Evolutionary conservation across 2,797 vertebrate species (phyloP).

Genomic region (Sternarchorhynchus goeldii): DNA sequence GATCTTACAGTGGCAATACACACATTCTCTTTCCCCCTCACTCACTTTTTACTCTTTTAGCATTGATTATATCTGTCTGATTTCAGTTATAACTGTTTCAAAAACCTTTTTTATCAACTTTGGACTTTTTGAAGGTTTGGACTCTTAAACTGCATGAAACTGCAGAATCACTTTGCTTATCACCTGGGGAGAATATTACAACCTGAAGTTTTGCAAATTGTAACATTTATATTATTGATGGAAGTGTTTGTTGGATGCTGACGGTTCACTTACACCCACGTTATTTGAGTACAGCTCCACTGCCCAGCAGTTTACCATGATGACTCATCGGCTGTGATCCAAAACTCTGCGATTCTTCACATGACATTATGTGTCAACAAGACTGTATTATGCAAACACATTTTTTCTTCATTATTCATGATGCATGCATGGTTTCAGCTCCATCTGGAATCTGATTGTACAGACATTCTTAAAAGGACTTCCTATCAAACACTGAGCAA

Average conservation of each 20-base stretch:
- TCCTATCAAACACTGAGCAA: neutral
- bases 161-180: neutral
- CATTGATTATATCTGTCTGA: neutral
- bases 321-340: no score
- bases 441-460: neutral
- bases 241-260: neutral
- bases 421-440: neutral
- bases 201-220: neutral
- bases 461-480: neutral
- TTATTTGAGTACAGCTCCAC: neutral
- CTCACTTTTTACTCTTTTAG: neutral
- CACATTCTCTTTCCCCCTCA: neutral
- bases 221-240: neutral
- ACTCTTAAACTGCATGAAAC: neutral
- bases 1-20: neutral
- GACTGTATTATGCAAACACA: slow-evolving; percentile 11
- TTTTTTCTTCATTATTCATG: neutral
- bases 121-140: neutral
- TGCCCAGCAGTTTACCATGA: neutral
- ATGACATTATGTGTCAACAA: neutral
- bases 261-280: no score
- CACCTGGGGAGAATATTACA: neutral
- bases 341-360: neutral
- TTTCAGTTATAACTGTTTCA: neutral
- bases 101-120: neutral